phyloP scores from a whole-genome alignment of 2,888 invertebrate species.

The Fragum whitleyi region DNA sequence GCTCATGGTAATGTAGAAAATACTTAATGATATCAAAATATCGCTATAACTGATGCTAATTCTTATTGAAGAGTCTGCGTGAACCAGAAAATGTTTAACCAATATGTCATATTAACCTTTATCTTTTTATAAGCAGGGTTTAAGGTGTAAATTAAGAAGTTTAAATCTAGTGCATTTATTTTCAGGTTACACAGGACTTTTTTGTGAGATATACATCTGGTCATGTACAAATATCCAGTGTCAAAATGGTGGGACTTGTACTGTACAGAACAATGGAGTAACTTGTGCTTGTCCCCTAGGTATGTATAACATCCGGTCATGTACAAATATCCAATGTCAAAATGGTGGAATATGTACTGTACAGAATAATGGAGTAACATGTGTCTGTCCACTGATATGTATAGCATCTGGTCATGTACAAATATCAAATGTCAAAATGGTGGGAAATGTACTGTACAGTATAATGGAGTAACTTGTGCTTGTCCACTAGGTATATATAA shows the following conservation, averaged over 20 bases:
- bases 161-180: neutral
- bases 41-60: no score
- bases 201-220: slow-evolving; percentile 62
- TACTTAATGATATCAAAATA: no score
- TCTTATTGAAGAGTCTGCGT: no score
- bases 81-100: no score
- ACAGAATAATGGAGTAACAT: slow-evolving; percentile 43
- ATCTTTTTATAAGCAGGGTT: no score
- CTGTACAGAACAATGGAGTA: slow-evolving; percentile 44
- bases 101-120: no score
- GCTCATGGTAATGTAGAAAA: no score
- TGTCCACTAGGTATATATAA: slow-evolving; percentile 64
- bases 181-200: slow-evolving; percentile 65
- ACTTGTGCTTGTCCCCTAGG: slow-evolving; percentile 68
- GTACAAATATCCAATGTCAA: slow-evolving; percentile 62
- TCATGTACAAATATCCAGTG: slow-evolving; percentile 65
- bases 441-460: slow-evolving; percentile 63
- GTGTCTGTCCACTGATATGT: slow-evolving; percentile 69
- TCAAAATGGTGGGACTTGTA: slow-evolving; percentile 70
- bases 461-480: slow-evolving; percentile 55
- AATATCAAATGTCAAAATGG: slow-evolving; percentile 67
- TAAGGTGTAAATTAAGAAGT: no score
- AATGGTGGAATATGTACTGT: slow-evolving; percentile 71
- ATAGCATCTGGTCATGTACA: slow-evolving; percentile 58
- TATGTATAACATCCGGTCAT: slow-evolving; percentile 55